A percentile compares a stretch with the other conserved stretches of the same genome.
Conservation (phyloP, 2,797 vertebrate genomes). For the Anguilla megastoma region DNA sequence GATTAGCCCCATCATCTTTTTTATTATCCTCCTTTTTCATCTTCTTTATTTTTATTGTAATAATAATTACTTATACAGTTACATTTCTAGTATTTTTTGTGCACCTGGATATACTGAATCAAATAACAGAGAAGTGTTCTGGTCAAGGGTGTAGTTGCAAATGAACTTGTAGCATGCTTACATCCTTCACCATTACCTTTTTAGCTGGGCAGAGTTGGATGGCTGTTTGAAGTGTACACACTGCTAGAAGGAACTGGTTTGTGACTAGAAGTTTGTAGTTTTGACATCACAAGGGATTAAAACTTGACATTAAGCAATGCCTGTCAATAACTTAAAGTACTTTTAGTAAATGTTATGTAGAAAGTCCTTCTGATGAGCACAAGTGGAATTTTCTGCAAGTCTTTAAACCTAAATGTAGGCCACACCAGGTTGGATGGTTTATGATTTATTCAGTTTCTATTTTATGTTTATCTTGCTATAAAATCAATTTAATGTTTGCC, state of each 20-base stretch:
- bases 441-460: background rate
- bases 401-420: background rate
- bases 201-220: no score
- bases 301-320: background rate
- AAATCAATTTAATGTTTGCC: background rate
- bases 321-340: no score
- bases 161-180: no score
- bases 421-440: background rate
- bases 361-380: background rate
- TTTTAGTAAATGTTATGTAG: no score
- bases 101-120: background rate
- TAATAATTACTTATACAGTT: background rate
- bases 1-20: background rate
- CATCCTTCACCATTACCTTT: no score
- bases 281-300: no score
- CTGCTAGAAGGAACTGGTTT: no score
- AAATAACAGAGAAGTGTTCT: background rate
- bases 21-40: background rate
- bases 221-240: no score
- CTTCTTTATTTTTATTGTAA: background rate
- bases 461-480: conserved; percentile 7
- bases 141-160: no score
- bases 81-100: background rate
- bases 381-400: background rate
- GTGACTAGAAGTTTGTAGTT: no score